Percentiles rank a stretch among this genome's conserved stretches.
phyloP scores from a whole-genome alignment of 2,797 vertebrate genomes.

The Eleutherodactylus coqui region DNA sequence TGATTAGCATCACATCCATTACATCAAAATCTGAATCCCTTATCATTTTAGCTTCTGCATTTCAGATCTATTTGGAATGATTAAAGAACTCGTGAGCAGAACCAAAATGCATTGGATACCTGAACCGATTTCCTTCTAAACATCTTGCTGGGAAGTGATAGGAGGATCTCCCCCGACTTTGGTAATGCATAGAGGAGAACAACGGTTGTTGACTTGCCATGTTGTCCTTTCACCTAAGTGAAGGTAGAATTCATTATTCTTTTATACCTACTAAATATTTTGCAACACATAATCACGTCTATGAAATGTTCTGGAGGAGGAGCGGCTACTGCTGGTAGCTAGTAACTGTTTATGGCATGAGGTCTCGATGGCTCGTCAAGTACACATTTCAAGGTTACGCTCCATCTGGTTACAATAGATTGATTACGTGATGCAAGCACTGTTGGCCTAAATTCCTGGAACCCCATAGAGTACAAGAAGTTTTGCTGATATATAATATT shows the following conservation, averaged over 20 bases:
- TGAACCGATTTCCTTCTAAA: background rate
- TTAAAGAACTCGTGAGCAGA: slow-evolving; percentile 1
- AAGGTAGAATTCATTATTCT: slow-evolving; percentile 1
- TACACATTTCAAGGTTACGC: slow-evolving; percentile 33
- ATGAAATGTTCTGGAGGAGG: slow-evolving; percentile 23
- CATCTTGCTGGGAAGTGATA: background rate
- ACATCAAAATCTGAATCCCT: background rate
- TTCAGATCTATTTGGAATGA: background rate
- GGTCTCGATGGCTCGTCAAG: slow-evolving; percentile 27
- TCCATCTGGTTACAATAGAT: slow-evolving; percentile 39
- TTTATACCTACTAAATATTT: slow-evolving; percentile 39
- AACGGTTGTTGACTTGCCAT: background rate
- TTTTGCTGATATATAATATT: background rate
- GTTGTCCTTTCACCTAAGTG: slow-evolving; percentile 8
- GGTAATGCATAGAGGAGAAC: background rate
- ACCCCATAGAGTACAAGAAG: slow-evolving; percentile 4
- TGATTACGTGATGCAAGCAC: background rate
- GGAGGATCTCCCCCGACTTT: background rate
- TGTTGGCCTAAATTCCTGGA: slow-evolving; percentile 22
- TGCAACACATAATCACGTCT: slow-evolving; percentile 31
- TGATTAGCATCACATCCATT: background rate
- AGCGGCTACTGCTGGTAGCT: background rate
- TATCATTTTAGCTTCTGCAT: background rate
- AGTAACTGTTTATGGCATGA: slow-evolving; percentile 5
- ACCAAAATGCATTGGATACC: background rate